Conservation (phyloP, 2,797 vertebrate genomes). For the Eurystomus glaucurus region DNA sequence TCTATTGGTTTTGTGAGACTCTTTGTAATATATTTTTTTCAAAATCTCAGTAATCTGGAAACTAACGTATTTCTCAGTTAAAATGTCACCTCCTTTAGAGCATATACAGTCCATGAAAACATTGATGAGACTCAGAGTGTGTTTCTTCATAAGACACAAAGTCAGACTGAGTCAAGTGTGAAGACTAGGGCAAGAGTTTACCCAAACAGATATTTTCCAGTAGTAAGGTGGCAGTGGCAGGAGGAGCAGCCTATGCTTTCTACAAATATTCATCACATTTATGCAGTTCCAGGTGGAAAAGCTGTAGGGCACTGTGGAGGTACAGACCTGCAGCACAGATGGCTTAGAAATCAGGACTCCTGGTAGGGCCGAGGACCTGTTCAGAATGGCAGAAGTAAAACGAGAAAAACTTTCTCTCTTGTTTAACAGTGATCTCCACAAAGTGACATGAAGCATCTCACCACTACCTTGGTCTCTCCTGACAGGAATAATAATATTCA, state of each 20-base stretch:
- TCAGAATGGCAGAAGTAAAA: not conserved
- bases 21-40: fast-evolving
- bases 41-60: not conserved
- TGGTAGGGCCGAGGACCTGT: not conserved
- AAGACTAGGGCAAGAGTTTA: not conserved
- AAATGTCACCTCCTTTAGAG: fast-evolving
- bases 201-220: not conserved
- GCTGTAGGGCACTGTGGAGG: not conserved
- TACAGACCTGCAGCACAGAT: not conserved
- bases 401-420: not conserved
- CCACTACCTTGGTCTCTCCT: not conserved
- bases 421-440: not conserved
- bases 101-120: not conserved
- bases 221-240: not conserved
- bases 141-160: not conserved
- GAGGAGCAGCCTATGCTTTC: not conserved
- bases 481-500: not conserved
- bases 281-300: not conserved
- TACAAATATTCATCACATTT: not conserved
- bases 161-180: not conserved
- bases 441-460: not conserved
- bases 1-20: not conserved
- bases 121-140: not conserved
- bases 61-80: not conserved
- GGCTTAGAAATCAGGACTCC: not conserved